These are phyloP conservation scores for Forficula auricularia DNA, from an alignment of 1,140 invertebrate species.

Conservation along the genomic window DNA sequence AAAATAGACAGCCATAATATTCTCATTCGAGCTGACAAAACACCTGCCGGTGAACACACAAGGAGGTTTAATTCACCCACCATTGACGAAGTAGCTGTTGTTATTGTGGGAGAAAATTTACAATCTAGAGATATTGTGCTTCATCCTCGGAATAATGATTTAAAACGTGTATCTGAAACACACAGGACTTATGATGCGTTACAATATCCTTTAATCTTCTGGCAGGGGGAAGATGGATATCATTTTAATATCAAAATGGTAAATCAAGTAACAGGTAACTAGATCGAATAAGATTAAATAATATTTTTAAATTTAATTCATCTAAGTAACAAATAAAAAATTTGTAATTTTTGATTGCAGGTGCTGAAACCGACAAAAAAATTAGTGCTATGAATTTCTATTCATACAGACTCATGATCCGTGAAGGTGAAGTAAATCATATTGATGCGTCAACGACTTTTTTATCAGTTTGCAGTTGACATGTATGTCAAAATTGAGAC, in stretches of 20 bases:
- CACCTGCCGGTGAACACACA: constrained; percentile 23
- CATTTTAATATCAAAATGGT: constrained; percentile 7
- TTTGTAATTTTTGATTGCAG: too few relatives aligned
- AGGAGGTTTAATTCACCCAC: constrained; percentile 26
- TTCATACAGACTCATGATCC: constrained; percentile 19
- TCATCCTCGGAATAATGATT: constrained; percentile 18
- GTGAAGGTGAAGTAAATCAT: constrained; percentile 15
- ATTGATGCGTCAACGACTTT: constrained; percentile 18
- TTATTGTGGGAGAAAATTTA: constrained; percentile 25
- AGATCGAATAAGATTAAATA: too few relatives aligned
- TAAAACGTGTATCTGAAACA: constrained; percentile 19
- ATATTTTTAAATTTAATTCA: too few relatives aligned
- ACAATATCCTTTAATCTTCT: constrained; percentile 22
- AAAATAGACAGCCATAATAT: constrained; percentile 16
- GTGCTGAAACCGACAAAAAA: constrained; percentile 13
- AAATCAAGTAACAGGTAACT: constrained; percentile 6
- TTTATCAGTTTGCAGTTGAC: constrained; percentile 25
- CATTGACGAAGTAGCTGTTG: constrained; percentile 26
- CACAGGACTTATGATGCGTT: constrained; percentile 25
- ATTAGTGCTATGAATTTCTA: constrained; percentile 18
- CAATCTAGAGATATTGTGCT: constrained; percentile 26
- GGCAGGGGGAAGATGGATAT: constrained; percentile 7
- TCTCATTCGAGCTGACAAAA: constrained; percentile 19
- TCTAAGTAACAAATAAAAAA: too few relatives aligned
- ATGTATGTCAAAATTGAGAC: constrained; percentile 24